Base-by-base conservation (phyloP, 2,888 invertebrate species). In the Branchipolynoe longqiensis region DNA sequence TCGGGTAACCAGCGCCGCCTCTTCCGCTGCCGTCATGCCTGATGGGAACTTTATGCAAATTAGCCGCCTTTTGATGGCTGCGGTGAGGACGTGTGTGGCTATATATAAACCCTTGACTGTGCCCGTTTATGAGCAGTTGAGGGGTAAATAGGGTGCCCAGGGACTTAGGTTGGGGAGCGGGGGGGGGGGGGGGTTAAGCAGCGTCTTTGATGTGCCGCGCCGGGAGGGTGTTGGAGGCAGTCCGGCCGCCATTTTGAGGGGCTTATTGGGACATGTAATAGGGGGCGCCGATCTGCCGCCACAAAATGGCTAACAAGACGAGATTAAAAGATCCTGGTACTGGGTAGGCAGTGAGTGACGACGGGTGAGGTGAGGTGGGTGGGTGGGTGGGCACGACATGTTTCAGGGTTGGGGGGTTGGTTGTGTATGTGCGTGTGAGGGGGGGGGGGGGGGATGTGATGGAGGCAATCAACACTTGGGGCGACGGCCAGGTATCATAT, bases 231-330 rank as follows among this genome's bases (percentile, higher is more conserved):
- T 69, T 33, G 25, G 33, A 3, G 22, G 69, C 36, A 14, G 31
- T 33, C 14, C 69, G 69, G 69, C 69, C n/a, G 38, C n/a, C n/a
- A n/a, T n/a, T 69, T 69, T 69, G 36, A 69, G 69, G n/a, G 69
- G 69, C 69, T 69, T 69, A 69, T 69, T 69, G 69, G 69, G 69
- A 69, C 69, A 69, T 69, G 69, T 69, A 69, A 69, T 69, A 69
- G 69, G 69, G 38, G n/a, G n/a, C n/a, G n/a, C n/a, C 69, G 69
- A 69, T 69, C 69, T 69, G 69, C n/a, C 33, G 69, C 14, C 69
- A 25, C 69, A 69, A 69, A 69, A 69, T 69, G 69, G 69, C 69
- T 69, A 69, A 69, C 69, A 69, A 69, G 69, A 36, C 69, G 33
- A 69, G 36, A 69, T 69, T 69, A 69, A 36, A 69, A 69, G 69